Conservation (phyloP, 2,888 invertebrate species). For the Synanthedon myopaeformis region DNA sequence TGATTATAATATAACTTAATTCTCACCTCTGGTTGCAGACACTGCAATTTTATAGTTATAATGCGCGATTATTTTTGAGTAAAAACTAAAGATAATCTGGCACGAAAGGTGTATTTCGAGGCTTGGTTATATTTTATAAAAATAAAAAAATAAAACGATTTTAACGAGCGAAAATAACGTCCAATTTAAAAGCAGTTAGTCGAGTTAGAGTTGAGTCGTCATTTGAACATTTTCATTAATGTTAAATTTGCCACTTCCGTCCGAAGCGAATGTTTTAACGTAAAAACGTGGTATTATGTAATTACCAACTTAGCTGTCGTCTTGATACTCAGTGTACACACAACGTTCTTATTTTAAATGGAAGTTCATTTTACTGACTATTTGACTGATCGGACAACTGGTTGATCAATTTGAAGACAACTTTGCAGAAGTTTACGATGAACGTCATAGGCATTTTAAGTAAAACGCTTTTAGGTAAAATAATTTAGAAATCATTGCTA, state of each 20-base stretch:
- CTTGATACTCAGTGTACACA: background rate
- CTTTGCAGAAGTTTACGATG: too few species aligned
- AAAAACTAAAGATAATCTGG: too few species aligned
- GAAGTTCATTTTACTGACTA: background rate
- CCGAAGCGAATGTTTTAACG: constrained; percentile 2
- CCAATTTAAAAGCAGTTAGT: constrained; percentile 7
- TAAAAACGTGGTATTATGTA: constrained; percentile 16
- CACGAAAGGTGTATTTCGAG: too few species aligned
- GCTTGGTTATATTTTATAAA: background rate
- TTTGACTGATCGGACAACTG: too few species aligned
- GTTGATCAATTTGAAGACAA: too few species aligned
- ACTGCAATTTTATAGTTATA: too few species aligned
- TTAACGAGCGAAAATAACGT: constrained; percentile 2
- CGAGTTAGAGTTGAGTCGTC: background rate
- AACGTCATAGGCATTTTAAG: too few species aligned
- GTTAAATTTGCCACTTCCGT: constrained; percentile 8
- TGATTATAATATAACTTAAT: too few species aligned
- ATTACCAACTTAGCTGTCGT: constrained; percentile 10
- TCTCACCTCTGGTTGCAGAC: too few species aligned
- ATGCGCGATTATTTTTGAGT: too few species aligned
- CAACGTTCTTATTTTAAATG: background rate
- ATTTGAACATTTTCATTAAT: constrained; percentile 2
- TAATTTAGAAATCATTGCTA: too few species aligned
- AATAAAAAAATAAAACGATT: constrained; percentile 3
- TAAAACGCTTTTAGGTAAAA: too few species aligned